Conservation (phyloP, 1,140 invertebrate genomes). For the Bombus soroeensis region DNA sequence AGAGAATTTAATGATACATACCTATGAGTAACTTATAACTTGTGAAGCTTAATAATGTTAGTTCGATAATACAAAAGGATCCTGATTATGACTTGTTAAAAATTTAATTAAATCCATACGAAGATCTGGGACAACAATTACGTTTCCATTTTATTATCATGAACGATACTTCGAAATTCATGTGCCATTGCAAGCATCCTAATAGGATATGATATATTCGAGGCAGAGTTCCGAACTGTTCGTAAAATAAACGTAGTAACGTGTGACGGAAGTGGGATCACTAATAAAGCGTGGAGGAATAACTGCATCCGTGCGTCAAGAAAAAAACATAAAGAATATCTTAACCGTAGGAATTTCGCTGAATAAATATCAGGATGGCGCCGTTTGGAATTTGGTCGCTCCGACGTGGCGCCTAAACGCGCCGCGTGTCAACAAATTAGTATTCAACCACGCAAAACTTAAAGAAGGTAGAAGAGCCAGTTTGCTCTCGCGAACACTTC, state of each 20-base stretch:
- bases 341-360: slow-evolving; percentile 52
- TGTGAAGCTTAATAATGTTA: too few species aligned
- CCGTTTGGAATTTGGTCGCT: slow-evolving; percentile 52
- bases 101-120: too few species aligned
- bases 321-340: slow-evolving; percentile 52
- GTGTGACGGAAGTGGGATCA: slow-evolving; percentile 23
- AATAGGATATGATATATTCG: slow-evolving; percentile 2
- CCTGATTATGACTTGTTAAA: too few species aligned
- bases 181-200: not conserved
- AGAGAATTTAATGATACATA: too few species aligned
- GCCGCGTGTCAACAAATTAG: slow-evolving; percentile 59
- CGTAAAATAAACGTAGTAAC: slow-evolving; percentile 8
- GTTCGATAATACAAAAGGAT: too few species aligned
- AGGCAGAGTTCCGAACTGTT: not conserved
- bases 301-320: not conserved
- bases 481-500: slow-evolving; percentile 2
- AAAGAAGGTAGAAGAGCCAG: slow-evolving; percentile 43
- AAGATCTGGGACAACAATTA: too few species aligned
- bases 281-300: slow-evolving; percentile 20
- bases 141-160: not conserved
- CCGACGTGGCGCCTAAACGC: slow-evolving; percentile 53
- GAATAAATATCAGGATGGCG: slow-evolving; percentile 60
- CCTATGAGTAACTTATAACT: too few species aligned
- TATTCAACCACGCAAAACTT: slow-evolving; percentile 58
- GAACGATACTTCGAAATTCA: too few species aligned